Percentiles rank a stretch among this genome's conserved stretches.
Conservation (phyloP, 2,797 vertebrate genomes). For the Aplochiton taeniatus region DNA sequence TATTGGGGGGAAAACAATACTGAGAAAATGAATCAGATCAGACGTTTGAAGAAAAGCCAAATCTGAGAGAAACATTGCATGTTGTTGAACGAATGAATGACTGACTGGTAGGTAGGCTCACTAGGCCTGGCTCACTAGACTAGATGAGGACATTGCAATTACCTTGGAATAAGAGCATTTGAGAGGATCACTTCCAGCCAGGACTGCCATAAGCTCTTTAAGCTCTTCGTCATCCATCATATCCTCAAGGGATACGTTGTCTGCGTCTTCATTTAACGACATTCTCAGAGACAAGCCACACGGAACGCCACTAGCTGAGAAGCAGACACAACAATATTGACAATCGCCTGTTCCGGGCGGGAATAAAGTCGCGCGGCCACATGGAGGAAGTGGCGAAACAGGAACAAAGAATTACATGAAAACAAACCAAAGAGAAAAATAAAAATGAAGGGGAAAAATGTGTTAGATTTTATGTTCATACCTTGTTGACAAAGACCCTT, state of each 20-base stretch:
- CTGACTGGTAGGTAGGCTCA: too few relatives aligned
- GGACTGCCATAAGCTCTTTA: conserved; percentile 80
- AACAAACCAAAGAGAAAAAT: too few relatives aligned
- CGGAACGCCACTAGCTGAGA: background rate
- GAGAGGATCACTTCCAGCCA: conserved; percentile 89
- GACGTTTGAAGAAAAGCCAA: too few relatives aligned
- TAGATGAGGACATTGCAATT: conserved; percentile 52
- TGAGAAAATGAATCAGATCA: too few relatives aligned
- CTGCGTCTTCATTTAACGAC: conserved; percentile 54
- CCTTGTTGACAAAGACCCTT: too few relatives aligned
- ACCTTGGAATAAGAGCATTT: conserved; percentile 91
- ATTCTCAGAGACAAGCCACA: conserved; percentile 40
- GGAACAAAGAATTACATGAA: background rate
- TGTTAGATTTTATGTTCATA: too few relatives aligned
- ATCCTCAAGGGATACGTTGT: conserved; percentile 71
- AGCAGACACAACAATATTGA: background rate
- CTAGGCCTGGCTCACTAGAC: background rate
- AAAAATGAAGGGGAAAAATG: too few relatives aligned
- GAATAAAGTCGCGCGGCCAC: background rate
- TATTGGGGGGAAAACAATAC: too few relatives aligned
- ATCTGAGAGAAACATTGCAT: too few relatives aligned
- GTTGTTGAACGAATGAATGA: too few relatives aligned
- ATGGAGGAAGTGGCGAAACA: background rate
- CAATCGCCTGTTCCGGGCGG: background rate
- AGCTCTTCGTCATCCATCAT: conserved; percentile 79